These are phyloP conservation scores for Lamproptera curius DNA, from an alignment of 2,888 invertebrate genomes.

Conservation along the genomic window DNA sequence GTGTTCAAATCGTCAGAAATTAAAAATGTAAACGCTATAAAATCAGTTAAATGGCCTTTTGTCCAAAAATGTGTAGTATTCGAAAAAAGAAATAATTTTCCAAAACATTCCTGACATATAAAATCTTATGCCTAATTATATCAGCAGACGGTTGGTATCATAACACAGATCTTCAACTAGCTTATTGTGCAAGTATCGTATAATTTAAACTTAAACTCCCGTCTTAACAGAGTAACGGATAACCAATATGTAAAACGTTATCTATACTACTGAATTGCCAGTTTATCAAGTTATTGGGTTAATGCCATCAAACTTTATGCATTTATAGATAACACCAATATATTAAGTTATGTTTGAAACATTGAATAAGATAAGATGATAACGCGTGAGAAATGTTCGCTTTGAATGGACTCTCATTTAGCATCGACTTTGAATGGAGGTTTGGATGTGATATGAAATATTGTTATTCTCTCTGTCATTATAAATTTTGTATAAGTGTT, in stretches of 20 bases:
- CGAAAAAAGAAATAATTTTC: no score
- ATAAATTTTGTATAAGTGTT: conserved; percentile 1
- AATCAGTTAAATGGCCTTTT: no score
- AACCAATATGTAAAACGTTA: conserved; percentile 1
- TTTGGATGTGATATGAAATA: conserved; percentile 20
- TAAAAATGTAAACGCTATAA: no score
- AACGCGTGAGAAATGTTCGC: conserved; percentile 53
- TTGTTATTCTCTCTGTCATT: conserved; percentile 14
- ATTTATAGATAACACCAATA: conserved; percentile 30
- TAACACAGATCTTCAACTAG: no score
- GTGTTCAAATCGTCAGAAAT: no score
- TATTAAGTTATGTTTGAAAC: conserved; percentile 44
- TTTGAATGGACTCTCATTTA: conserved; percentile 59
- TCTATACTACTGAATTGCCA: conserved; percentile 3
- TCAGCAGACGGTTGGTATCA: no score
- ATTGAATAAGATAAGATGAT: conserved; percentile 51
- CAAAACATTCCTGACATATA: no score
- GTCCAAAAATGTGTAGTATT: no score
- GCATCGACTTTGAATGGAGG: conserved; percentile 37
- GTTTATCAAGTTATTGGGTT: conserved; percentile 13
- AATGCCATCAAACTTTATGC: conserved; percentile 17
- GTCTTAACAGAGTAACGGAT: background rate
- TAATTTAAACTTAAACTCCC: background rate
- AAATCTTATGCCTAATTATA: no score
- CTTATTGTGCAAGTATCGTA: background rate